phyloP scores from a whole-genome alignment of 1,140 invertebrate species.

The Drosophila eugracilis region DNA sequence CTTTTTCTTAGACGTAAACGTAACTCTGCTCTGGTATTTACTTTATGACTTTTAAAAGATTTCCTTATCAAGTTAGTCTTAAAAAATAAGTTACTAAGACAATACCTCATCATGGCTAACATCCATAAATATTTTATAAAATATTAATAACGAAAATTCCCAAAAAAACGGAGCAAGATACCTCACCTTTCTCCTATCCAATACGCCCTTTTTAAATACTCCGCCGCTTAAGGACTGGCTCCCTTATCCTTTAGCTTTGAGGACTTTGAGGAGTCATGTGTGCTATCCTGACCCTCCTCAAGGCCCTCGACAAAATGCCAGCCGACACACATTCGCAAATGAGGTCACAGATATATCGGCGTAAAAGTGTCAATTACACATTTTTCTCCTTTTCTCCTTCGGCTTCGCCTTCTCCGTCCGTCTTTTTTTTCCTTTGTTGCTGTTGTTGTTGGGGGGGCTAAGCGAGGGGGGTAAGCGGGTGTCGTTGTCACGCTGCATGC shows the following conservation, averaged over 20 bases:
- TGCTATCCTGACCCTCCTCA: constrained; percentile 75
- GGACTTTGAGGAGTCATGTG: constrained; percentile 26
- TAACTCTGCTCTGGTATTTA: no score
- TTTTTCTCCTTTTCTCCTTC: constrained; percentile 30
- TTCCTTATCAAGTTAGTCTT: no score
- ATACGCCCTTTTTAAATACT: not conserved
- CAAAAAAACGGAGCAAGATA: not conserved
- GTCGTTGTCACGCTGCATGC: constrained; percentile 12
- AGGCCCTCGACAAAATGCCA: constrained; percentile 40
- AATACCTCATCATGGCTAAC: no score
- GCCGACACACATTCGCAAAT: constrained; percentile 75
- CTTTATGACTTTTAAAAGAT: no score
- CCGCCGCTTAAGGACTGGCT: not conserved
- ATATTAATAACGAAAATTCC: no score
- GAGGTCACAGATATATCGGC: constrained; percentile 80
- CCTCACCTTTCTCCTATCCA: not conserved
- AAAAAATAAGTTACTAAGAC: no score
- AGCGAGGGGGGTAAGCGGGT: constrained; percentile 1
- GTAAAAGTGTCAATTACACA: constrained; percentile 78
- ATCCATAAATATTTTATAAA: no score
- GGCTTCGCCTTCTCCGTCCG: no score
- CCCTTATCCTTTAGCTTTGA: not conserved
- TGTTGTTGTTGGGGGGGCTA: not conserved
- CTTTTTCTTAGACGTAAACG: no score
- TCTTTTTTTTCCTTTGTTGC: constrained; percentile 24